Conservation (phyloP, 2,888 invertebrate genomes). For the Acleris holmiana region DNA sequence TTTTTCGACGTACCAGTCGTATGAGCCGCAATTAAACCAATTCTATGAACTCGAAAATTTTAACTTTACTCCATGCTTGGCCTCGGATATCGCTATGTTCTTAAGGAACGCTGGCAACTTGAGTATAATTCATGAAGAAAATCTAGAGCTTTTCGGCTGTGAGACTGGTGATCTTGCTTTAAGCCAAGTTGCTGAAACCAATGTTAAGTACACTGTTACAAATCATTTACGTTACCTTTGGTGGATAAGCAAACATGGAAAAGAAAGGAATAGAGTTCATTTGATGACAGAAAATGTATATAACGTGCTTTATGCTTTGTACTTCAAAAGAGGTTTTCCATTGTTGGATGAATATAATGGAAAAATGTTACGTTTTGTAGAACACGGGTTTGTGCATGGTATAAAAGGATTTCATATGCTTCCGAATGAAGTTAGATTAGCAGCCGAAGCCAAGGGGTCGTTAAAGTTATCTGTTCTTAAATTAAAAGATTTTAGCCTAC, state of each 20-base stretch:
- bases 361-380: conserved; percentile 10
- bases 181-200: conserved; percentile 12
- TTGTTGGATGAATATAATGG: not conserved
- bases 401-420: conserved; percentile 20
- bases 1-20: conserved; percentile 27
- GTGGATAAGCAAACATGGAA: conserved; percentile 18
- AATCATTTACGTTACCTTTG: conserved; percentile 30
- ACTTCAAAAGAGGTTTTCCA: conserved; percentile 33
- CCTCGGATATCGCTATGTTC: conserved; percentile 15
- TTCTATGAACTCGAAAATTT: conserved; percentile 14
- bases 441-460: too few species aligned
- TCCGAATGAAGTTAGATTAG: too few species aligned
- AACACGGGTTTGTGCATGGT: conserved; percentile 22
- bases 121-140: conserved; percentile 20
- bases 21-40: conserved; percentile 21
- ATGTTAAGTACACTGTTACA: conserved; percentile 29
- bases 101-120: conserved; percentile 12
- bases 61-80: conserved; percentile 34
- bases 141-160: conserved; percentile 18
- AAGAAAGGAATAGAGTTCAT: conserved; percentile 3
- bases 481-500: too few species aligned
- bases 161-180: conserved; percentile 26
- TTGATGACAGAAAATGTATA: conserved; percentile 10
- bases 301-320: conserved; percentile 19
- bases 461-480: too few species aligned